Base-by-base conservation (phyloP, 2,888 invertebrate species). In the Furcula furcula region DNA sequence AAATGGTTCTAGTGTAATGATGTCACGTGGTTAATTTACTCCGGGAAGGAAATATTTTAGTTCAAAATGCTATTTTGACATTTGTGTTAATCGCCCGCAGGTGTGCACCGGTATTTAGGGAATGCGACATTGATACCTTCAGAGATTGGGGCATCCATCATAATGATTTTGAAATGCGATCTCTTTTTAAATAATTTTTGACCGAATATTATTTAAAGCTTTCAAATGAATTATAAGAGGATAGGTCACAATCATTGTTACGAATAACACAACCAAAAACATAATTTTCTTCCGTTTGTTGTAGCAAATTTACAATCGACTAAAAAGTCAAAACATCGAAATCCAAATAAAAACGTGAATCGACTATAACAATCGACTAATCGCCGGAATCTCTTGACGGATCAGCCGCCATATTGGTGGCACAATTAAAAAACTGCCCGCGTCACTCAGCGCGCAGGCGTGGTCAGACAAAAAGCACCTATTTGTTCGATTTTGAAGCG, bases 81-180 rank as follows among this genome's bases (percentile, higher is more conserved):
- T 83, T 76, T 62, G 70, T 77, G 85, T 81, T 85, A 85, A 85
- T 83, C 69, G 84, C 52, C 47, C 71, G 57, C 85, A 85, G 83
- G 82, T 85, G 85, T 67, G 64, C 36, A n/a, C 21, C 26, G 61
- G 66, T 55, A 74, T 75, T 55, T 60, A 15, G 29, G 54, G 72
- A 65, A 82, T 80, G 65, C 63, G 63, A 52, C 59, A 63, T 61
- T 65, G 61, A 69, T 72, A 67, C 62, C 64, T 60, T 51, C 26
- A 30, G 21, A 40, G 34, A 52, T 42, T 18, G 32, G 37, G 23
- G 42, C 55, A 65, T 64, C 48, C 46, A 59, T 64, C 61, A 64
- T 62, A 18, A 22, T 7, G 40, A 52, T 53, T 58, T 52, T 40
- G 35, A 32, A 15, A 15, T 9, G 15, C 14, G 1, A 6, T 14